phyloP scores from a whole-genome alignment of 2,888 invertebrate genomes.

The Megalurothrips usitatus region DNA sequence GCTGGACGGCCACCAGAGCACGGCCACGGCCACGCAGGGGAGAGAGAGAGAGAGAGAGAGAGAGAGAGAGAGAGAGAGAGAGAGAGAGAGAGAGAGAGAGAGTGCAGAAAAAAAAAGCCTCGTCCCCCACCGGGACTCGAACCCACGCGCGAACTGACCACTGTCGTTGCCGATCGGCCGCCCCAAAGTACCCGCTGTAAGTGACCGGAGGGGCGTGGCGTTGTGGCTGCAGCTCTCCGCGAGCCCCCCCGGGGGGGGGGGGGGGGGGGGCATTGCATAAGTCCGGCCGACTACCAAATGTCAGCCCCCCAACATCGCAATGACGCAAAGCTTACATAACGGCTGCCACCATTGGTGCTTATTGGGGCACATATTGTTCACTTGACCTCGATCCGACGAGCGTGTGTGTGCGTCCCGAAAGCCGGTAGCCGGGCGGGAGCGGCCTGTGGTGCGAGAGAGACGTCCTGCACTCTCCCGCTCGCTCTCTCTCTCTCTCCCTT shows the following conservation, averaged over 20 bases:
- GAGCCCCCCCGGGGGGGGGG: background rate
- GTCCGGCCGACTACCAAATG: background rate
- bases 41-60: background rate
- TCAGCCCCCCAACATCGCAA: background rate
- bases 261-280: conserved; percentile 9
- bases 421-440: too few relatives aligned
- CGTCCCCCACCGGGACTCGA: background rate
- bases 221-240: background rate
- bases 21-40: background rate
- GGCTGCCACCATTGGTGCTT: background rate
- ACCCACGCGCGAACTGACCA: background rate
- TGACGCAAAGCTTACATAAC: conserved; percentile 10
- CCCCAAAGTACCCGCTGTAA: background rate
- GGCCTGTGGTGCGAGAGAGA: too few relatives aligned
- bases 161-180: background rate
- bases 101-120: background rate
- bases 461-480: too few relatives aligned
- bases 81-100: background rate
- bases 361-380: conserved; percentile 24
- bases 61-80: background rate
- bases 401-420: background rate
- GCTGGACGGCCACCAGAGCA: background rate
- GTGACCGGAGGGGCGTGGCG: background rate
- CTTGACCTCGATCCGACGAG: conserved; percentile 6
- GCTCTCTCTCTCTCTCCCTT: too few relatives aligned